These are phyloP conservation scores for Mythimna albipuncta DNA, from an alignment of 2,888 invertebrate genomes.

Conservation along the genomic window DNA sequence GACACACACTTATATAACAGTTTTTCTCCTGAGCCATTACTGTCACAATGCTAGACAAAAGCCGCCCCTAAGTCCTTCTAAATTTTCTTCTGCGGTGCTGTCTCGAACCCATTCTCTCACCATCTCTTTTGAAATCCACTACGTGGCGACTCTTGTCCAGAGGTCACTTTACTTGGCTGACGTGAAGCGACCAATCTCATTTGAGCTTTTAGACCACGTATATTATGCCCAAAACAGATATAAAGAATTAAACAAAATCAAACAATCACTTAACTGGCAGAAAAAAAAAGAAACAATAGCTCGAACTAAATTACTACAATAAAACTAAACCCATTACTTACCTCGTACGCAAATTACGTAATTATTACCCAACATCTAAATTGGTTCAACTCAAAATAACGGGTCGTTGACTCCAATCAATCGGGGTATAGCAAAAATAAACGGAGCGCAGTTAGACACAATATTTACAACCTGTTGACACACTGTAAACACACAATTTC, in stretches of 20 bases:
- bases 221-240: background rate
- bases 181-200: no score
- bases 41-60: no score
- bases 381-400: slow-evolving; percentile 49
- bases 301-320: slow-evolving; percentile 21
- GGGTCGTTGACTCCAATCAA: slow-evolving; percentile 63
- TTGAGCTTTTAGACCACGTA: no score
- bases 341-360: slow-evolving; percentile 55
- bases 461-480: slow-evolving; percentile 67
- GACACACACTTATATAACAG: background rate
- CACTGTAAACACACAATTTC: slow-evolving; percentile 63
- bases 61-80: no score
- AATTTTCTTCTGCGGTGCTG: no score
- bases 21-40: no score
- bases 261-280: background rate
- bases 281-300: slow-evolving; percentile 10
- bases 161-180: no score
- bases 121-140: no score
- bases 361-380: slow-evolving; percentile 56
- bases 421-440: slow-evolving; percentile 63
- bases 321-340: slow-evolving; percentile 19
- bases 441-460: slow-evolving; percentile 55
- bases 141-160: no score
- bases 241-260: slow-evolving; percentile 4
- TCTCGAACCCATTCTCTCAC: no score